Conservation (phyloP, 2,888 invertebrate genomes). For the Apantesis nais region DNA sequence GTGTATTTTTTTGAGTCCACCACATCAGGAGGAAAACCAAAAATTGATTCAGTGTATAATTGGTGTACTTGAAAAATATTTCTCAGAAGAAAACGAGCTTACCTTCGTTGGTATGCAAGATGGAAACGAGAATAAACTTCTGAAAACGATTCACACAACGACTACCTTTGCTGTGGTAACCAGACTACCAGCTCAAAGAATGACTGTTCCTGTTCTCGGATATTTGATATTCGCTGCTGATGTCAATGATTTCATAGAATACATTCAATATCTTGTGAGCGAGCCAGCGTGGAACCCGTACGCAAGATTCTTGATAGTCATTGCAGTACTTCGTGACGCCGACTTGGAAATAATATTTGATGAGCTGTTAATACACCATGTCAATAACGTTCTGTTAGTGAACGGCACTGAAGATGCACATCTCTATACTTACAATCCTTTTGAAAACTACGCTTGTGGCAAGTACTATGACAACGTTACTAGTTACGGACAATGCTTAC, state of each 20-base stretch:
- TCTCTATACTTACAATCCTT: conserved; percentile 67
- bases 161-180: conserved; percentile 10
- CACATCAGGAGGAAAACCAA: neutral
- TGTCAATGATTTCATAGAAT: conserved; percentile 36
- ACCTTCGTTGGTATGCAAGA: conserved; percentile 33
- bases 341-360: conserved; percentile 55
- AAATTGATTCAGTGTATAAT: conserved; percentile 31
- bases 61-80: conserved; percentile 38
- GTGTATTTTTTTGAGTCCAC: neutral
- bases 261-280: conserved; percentile 39
- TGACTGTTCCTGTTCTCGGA: conserved; percentile 26
- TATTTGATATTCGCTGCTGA: conserved; percentile 52
- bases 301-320: conserved; percentile 53
- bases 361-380: conserved; percentile 49
- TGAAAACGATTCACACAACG: conserved; percentile 38
- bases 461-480: conserved; percentile 57
- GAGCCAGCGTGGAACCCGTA: conserved; percentile 60
- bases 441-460: conserved; percentile 65
- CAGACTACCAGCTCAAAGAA: conserved; percentile 12
- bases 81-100: conserved; percentile 24
- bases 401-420: conserved; percentile 51
- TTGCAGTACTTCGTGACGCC: conserved; percentile 37
- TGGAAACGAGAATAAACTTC: conserved; percentile 24
- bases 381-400: conserved; percentile 55
- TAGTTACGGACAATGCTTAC: conserved; percentile 57